Evolutionary conservation across 2,113 vertebrate species (phyloP), one percentile per base, ranked within the genome.

Genomic region (Neolamprologus falcicula): DNA sequence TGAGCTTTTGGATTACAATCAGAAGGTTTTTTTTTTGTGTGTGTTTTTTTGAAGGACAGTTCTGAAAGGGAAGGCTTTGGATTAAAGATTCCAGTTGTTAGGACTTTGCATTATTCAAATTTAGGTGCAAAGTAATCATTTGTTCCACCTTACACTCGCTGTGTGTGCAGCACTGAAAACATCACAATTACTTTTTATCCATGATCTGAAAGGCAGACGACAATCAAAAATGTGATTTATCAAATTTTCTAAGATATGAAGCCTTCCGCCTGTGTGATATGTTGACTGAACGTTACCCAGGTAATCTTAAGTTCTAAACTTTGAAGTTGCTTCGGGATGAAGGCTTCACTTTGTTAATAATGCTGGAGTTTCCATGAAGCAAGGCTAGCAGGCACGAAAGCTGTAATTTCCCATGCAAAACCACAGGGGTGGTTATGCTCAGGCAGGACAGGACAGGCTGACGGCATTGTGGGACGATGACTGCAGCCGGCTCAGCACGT

Each of bases 391-490:
- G 54, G 53, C 17, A 24, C 9, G 42, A 86, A 47, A 82, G 89
- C 83, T 85, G 89, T 89, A 84, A 89, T 89, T 91, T 89, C 35
- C 66, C 28, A 33, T 45, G 37, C 10, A 0, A 78, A 37, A 84
- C 31, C 63, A 8, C 26, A 76, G 40, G 42, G 31, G 19, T 68
- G 73, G 76, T 63, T 84, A 16, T 17, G 55, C 37, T 59, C 35
- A 73, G 82, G 80, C 88, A 84, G 88, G 85, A 83, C n/a, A 21
- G 78, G 50, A 80, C 54, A 52, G 82, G 88, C 68, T 82, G 57
- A 71, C 52, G 40, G 80, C 57, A 5, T 26, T 71, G 85, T 88
- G 84, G 76, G 53, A 82, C 73, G 86, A 80, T 11, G 88, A 84
- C 80, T 83, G 85, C 61, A 37, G 53, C 55, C 37, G 54, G 79